A percentile compares a stretch with the other conserved stretches of the same genome.
Conservation (phyloP, 1,140 invertebrate species). For the Acromyrmex echinatior region DNA sequence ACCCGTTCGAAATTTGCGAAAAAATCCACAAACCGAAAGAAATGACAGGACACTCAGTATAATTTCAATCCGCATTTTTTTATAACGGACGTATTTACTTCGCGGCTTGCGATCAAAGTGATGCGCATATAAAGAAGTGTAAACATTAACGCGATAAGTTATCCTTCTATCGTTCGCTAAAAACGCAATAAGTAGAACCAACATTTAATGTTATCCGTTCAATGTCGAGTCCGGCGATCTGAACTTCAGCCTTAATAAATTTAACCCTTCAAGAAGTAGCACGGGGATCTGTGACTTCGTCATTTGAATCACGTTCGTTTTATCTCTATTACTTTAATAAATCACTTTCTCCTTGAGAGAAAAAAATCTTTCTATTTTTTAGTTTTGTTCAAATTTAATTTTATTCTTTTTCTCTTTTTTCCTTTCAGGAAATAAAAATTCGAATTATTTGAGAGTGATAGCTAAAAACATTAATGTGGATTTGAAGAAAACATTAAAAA, state of each 20-base stretch:
- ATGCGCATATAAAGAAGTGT: slow-evolving; percentile 5
- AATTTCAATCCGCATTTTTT: background rate
- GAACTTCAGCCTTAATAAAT: slow-evolving; percentile 22
- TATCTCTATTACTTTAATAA: background rate
- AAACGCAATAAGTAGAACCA: background rate
- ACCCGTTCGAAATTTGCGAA: background rate
- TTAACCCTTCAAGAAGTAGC: slow-evolving; percentile 11
- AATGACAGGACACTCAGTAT: background rate
- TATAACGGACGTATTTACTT: background rate
- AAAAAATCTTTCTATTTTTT: background rate
- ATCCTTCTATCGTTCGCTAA: slow-evolving; percentile 4
- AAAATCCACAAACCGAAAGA: background rate
- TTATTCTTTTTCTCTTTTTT: too few relatives aligned
- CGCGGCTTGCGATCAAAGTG: background rate
- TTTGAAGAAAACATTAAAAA: background rate
- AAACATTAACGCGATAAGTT: slow-evolving; percentile 38
- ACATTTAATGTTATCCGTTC: background rate
- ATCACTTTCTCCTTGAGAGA: background rate
- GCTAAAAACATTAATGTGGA: background rate
- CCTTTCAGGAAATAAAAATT: background rate
- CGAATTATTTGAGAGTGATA: background rate
- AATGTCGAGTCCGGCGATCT: background rate
- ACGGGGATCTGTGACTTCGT: too few relatives aligned
- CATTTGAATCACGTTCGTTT: background rate
- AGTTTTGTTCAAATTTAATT: background rate